Evolutionary conservation across 2,888 invertebrate species (phyloP).

Genomic region (Cephus pulcher): DNA sequence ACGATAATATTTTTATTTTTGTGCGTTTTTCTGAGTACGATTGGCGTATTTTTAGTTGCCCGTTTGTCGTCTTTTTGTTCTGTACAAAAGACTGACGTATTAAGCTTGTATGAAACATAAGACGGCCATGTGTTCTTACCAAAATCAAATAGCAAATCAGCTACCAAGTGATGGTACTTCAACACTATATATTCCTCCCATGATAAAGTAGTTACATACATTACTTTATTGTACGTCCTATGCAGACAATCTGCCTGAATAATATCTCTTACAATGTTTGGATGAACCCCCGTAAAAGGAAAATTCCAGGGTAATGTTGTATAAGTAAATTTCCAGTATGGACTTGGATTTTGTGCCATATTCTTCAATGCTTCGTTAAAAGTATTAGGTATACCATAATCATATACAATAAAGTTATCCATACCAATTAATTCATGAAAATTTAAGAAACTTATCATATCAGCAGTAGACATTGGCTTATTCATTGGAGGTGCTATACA

Average conservation of each 20-base stretch:
- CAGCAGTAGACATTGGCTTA: slow-evolving; percentile 69
- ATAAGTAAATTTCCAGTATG: slow-evolving; percentile 67
- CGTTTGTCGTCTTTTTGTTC: slow-evolving; percentile 53
- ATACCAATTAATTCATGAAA: slow-evolving; percentile 77
- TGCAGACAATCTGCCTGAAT: slow-evolving; percentile 76
- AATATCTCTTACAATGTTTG: slow-evolving; percentile 64
- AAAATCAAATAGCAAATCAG: slow-evolving; percentile 70
- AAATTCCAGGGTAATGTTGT: slow-evolving; percentile 77
- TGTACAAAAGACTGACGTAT: slow-evolving; percentile 61
- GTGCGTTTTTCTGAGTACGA: slow-evolving; percentile 49
- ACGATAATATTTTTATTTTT: slow-evolving; percentile 34
- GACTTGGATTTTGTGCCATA: slow-evolving; percentile 57
- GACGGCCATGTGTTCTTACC: slow-evolving; percentile 67
- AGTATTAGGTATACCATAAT: slow-evolving; percentile 68
- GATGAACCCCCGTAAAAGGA: slow-evolving; percentile 69
- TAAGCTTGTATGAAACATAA: slow-evolving; percentile 68
- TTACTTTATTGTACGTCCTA: slow-evolving; percentile 71
- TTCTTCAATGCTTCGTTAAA: slow-evolving; percentile 65
- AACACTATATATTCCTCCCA: slow-evolving; percentile 78
- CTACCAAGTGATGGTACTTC: slow-evolving; percentile 70
- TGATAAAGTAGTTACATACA: slow-evolving; percentile 67
- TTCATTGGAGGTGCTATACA: slow-evolving; percentile 74
- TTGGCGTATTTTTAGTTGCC: slow-evolving; percentile 41
- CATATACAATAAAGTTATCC: slow-evolving; percentile 75
- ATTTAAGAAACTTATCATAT: slow-evolving; percentile 75